A percentile compares a stretch with the other conserved stretches of the same genome.
phyloP scores from a whole-genome alignment of 2,888 invertebrate genomes.

The Ectemnius cavifrons region DNA sequence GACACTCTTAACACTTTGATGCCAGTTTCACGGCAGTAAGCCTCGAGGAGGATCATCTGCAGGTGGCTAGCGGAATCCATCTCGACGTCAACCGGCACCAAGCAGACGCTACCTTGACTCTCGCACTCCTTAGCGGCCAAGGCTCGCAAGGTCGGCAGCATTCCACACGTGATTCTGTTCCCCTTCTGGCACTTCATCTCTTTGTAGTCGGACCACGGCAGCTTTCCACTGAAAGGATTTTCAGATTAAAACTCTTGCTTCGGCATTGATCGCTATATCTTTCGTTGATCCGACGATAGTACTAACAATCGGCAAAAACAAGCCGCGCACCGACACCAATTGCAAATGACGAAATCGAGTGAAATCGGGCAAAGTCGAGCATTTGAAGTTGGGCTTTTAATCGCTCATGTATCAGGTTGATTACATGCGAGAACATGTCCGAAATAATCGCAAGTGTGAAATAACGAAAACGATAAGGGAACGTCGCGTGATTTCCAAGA shows the following conservation, averaged over 20 bases:
- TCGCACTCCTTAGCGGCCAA: constrained; percentile 83
- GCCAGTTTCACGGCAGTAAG: constrained; percentile 88
- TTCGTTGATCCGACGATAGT: too few relatives aligned
- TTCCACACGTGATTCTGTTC: constrained; percentile 80
- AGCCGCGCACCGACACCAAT: too few relatives aligned
- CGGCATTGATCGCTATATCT: not conserved
- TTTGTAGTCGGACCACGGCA: constrained; percentile 54
- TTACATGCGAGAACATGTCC: too few relatives aligned
- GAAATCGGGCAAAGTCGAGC: too few relatives aligned
- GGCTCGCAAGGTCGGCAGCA: constrained; percentile 82
- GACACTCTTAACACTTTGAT: constrained; percentile 87
- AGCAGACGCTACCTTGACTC: constrained; percentile 75
- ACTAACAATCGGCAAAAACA: too few relatives aligned
- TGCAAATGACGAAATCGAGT: too few relatives aligned
- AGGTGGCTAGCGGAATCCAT: constrained; percentile 88
- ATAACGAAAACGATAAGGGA: too few relatives aligned
- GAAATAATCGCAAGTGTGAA: too few relatives aligned
- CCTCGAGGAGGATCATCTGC: constrained; percentile 87
- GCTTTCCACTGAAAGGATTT: constrained; percentile 56
- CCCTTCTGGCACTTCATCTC: constrained; percentile 34
- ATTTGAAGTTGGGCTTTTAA: too few relatives aligned
- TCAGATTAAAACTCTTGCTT: not conserved
- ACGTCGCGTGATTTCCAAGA: too few relatives aligned
- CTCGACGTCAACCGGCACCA: constrained; percentile 82
- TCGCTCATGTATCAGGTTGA: too few relatives aligned